Base-by-base conservation (phyloP, 2,113 vertebrate genomes). In the Agelaius tricolor region DNA sequence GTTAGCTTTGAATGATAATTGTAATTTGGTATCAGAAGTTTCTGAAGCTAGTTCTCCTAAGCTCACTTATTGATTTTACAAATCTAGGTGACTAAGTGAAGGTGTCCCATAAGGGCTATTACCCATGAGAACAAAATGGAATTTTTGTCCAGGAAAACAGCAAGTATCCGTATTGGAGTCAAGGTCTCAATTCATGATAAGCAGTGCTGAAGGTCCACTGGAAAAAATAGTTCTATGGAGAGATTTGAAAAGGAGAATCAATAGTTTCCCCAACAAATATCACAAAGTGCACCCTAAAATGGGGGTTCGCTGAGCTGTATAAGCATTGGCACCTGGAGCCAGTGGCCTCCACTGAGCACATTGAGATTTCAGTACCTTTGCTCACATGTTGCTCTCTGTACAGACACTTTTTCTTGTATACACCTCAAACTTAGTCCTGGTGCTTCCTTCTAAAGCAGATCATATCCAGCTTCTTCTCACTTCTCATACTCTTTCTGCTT, bases 321-420 rank as follows among this genome's bases (percentile, higher is more conserved):
- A 5, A 84, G 47, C 5, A 5, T 31, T 58, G 51, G 14, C 13
- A 27, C 33, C 51, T 78, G 66, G 39, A 62, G 37, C 10, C 8
- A 15, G 35, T 13, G 9, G 37, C 10, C 69, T 65, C 23, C 23
- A 14, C 15, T 20, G 59, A 66, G 33, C 7, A 4, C 43, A 55
- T 23, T 10, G 26, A 65, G 41, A 30, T 65, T 55, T 55, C 66
- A 76, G 21, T 26, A 19, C 13, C 30, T 61, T 24, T 43, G 39
- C 10, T 84, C 35, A 43, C 5, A 1, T 9, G 3, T 8, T 5
- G 7, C 31, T 58, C 24, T 58, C 17, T 43, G 15, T 69, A 0
- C 5, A 77, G 27, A 26, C 14, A 30, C 23, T 7, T 39, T 44
- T 14, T n/a, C n/a, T 74, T 87, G 63, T 9, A 23, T 6, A 15